These are phyloP conservation scores for Syngnathoides biaculeatus DNA, from an alignment of 2,113 vertebrate genomes.

Conservation along the genomic window DNA sequence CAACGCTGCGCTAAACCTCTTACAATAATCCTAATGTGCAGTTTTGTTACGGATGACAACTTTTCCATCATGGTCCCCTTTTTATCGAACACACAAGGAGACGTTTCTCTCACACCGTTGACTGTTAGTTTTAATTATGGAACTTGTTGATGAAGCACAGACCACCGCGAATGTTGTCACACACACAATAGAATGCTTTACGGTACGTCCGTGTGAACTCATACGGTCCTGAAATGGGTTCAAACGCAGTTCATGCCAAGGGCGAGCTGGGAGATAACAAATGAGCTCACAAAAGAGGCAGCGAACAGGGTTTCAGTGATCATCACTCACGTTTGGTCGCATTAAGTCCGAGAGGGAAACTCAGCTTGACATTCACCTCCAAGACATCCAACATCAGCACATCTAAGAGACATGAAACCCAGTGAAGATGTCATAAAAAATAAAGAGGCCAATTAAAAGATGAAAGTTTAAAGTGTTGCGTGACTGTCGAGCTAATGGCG, in stretches of 20 bases:
- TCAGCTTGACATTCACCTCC: constrained; percentile 5
- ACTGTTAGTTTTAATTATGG: neutral
- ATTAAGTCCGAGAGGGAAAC: constrained; percentile 12
- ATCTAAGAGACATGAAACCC: neutral
- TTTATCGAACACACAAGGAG: neutral
- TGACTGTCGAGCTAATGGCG: constrained; percentile 40
- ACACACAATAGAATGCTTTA: constrained; percentile 10
- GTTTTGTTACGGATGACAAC: constrained; percentile 61
- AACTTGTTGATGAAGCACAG: neutral
- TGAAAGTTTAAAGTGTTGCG: constrained; percentile 27
- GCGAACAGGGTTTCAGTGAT: constrained; percentile 19
- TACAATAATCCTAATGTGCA: constrained; percentile 69
- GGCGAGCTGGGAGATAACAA: constrained; percentile 11
- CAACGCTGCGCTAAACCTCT: constrained; percentile 63
- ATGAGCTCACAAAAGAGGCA: constrained; percentile 28
- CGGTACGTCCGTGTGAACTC: constrained; percentile 5
- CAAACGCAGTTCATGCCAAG: constrained; percentile 46
- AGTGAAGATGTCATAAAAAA: neutral
- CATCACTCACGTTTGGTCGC: constrained; percentile 19
- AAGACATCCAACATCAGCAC: neutral
- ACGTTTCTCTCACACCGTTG: neutral
- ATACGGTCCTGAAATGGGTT: constrained; percentile 24
- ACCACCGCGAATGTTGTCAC: neutral
- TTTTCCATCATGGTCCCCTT: constrained; percentile 39
- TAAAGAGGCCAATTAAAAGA: neutral